Evolutionary conservation across 2,113 vertebrate genomes (phyloP).

Genomic region (Rhea americana): DNA sequence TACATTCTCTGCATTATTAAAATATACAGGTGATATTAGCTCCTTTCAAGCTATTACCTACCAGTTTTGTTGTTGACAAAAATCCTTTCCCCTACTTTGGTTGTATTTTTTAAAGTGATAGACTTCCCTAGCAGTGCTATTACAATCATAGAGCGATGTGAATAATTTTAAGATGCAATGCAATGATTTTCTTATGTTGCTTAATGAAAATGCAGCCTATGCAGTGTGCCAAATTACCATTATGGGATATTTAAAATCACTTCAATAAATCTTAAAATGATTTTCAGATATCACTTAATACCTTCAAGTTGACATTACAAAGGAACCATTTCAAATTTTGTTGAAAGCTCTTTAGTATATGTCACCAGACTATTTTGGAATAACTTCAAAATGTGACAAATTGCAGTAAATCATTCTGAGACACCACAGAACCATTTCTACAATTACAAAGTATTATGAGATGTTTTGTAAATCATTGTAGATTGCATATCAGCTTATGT

Average conservation of each 20-base stretch:
- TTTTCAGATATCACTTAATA: constrained; percentile 78
- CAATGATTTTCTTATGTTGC: constrained; percentile 62
- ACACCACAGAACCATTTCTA: constrained; percentile 6
- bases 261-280: constrained; percentile 73
- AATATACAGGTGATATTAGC: background rate
- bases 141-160: constrained; percentile 12
- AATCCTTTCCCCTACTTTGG: background rate
- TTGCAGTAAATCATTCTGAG: constrained; percentile 63
- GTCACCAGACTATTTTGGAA: constrained; percentile 72
- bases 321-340: constrained; percentile 74
- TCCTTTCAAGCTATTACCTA: background rate
- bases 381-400: constrained; percentile 73
- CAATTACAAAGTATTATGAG: constrained; percentile 43
- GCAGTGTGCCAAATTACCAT: constrained; percentile 62
- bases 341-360: constrained; percentile 73
- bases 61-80: constrained; percentile 4
- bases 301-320: constrained; percentile 75
- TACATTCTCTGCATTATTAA: constrained; percentile 22
- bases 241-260: constrained; percentile 73
- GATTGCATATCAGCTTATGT: constrained; percentile 29
- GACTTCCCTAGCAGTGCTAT: constrained; percentile 17
- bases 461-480: constrained; percentile 47
- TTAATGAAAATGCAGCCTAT: constrained; percentile 67
- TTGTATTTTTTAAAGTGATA: constrained; percentile 40
- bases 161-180: constrained; percentile 62